A percentile compares a stretch with the other conserved stretches of the same genome.
Conservation (phyloP, 2,113 vertebrate species). For the Phylloscopus whistleri region DNA sequence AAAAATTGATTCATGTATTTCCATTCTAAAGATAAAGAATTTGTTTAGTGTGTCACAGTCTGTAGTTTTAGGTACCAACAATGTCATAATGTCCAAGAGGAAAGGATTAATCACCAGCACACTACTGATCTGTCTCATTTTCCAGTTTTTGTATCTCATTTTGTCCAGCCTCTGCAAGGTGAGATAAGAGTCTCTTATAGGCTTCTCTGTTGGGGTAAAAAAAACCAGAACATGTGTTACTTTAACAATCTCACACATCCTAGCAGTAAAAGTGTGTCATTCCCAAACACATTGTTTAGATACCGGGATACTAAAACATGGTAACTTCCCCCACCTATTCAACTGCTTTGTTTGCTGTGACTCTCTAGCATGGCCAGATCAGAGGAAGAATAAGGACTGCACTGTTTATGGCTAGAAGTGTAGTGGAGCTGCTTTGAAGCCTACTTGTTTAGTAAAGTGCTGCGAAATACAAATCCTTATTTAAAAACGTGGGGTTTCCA, state of each 20-base stretch:
- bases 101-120: neutral
- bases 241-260: neutral
- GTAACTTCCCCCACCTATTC: neutral
- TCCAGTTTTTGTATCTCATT: constrained; percentile 87
- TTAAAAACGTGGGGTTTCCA: neutral
- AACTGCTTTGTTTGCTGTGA: neutral
- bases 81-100: neutral
- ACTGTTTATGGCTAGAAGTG: neutral
- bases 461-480: neutral
- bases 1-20: neutral
- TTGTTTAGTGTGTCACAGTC: neutral
- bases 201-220: constrained; percentile 76
- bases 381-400: neutral
- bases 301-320: neutral
- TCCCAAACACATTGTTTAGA: neutral
- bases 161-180: constrained; percentile 84
- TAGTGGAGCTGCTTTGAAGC: neutral
- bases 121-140: constrained; percentile 65
- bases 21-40: neutral
- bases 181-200: constrained; percentile 86
- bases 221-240: neutral
- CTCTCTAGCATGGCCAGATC: neutral
- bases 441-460: neutral
- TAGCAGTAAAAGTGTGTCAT: neutral
- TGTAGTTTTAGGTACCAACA: neutral